Base-by-base conservation (phyloP, 2,888 invertebrate genomes). In the Mayetiola destructor region DNA sequence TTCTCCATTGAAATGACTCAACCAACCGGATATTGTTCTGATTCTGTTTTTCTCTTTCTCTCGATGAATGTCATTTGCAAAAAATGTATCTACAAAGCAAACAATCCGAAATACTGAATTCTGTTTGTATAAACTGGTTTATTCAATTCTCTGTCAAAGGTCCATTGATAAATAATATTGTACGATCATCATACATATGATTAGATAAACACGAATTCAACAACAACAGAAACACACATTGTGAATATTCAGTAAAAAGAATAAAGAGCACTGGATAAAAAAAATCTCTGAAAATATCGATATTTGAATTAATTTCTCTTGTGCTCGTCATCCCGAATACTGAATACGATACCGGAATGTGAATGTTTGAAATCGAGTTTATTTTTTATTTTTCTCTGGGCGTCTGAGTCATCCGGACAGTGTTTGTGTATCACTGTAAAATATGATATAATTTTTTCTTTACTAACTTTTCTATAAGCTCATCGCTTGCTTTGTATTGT, bases 141-240 rank as follows among this genome's bases (percentile, higher is more conserved):
- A n/a, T n/a, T n/a, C n/a, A n/a, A n/a, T n/a, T n/a, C n/a, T n/a
- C n/a, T n/a, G n/a, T n/a, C n/a, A n/a, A 16, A 27, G 27, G 9
- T 27, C 16, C 48, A 16, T 40, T 3, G 14, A 48, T 27, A 27
- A 48, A 48, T 48, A 48, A 27, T 48, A n/a, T 48, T 27, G 48
- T 27, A 20, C 16, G 27, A 27, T 48, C 27, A 48, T 48, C 23
- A 48, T 48, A 48, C 48, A n/a, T 48, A 48, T 48, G 48, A 48
- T 48, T 48, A 48, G 48, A 48, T 48, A 48, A 48, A 48, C 27
- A 48, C 27, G 48, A 48, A 48, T 27, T 27, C n/a, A 3, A 48
- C 8, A 48, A 14, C 23, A 14, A 27, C 48, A 40, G 2, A 39
- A 5, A 42, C 8, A 23, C 42, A 48, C 48, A 48, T 23, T 14